Conservation (phyloP, 2,888 invertebrate species). For the Hymenopus coronatus region DNA sequence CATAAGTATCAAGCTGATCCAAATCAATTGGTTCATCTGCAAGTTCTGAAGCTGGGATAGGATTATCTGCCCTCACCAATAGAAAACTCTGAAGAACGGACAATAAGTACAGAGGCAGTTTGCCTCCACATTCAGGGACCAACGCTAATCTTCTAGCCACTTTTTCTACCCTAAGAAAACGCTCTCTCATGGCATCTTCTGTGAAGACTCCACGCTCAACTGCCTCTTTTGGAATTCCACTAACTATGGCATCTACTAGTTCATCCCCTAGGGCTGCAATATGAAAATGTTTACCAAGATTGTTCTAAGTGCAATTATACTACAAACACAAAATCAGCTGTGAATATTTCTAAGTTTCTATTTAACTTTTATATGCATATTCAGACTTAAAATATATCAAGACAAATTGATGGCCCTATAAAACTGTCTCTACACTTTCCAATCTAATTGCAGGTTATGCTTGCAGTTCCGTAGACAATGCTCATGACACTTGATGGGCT, state of each 20-base stretch:
- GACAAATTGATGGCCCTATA: no score
- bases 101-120: slow-evolving; percentile 75
- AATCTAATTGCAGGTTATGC: no score
- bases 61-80: slow-evolving; percentile 63
- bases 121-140: slow-evolving; percentile 85
- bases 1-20: slow-evolving; percentile 75
- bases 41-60: slow-evolving; percentile 71
- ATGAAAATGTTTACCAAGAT: background rate
- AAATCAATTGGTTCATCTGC: slow-evolving; percentile 70
- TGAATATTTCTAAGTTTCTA: background rate
- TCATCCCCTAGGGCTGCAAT: slow-evolving; percentile 67
- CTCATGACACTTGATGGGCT: no score
- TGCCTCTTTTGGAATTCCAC: slow-evolving; percentile 75
- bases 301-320: background rate
- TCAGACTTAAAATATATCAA: no score
- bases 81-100: slow-evolving; percentile 89
- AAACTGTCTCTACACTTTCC: no score
- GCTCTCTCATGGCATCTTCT: slow-evolving; percentile 78
- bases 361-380: background rate
- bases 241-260: slow-evolving; percentile 73
- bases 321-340: background rate
- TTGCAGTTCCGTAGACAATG: no score
- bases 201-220: slow-evolving; percentile 80
- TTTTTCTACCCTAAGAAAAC: slow-evolving; percentile 78
- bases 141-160: slow-evolving; percentile 81